Evolutionary conservation across 2,888 invertebrate species (phyloP), one percentile per base, ranked within the genome.

Genomic region (Galerucella pusilla): DNA sequence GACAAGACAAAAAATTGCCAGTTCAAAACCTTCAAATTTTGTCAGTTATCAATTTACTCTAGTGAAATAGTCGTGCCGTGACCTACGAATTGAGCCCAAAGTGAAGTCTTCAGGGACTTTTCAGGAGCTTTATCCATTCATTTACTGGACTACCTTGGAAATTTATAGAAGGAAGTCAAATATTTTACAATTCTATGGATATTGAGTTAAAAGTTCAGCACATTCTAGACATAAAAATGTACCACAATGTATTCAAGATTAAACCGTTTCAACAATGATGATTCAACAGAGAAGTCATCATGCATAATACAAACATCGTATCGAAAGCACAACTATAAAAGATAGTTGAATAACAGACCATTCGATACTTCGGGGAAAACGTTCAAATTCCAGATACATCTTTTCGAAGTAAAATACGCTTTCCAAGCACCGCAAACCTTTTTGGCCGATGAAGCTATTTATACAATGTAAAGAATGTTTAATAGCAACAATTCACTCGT

Each of bases 301-400:
- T 60, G 28, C 28, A 61, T 61, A 28, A 61, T 61, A 25, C 61
- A 61, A 61, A 61, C 61, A 61, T 61, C 61, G 61, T 35, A 61
- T 61, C 28, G n/a, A 61, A 28, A 25, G 9, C 5, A 5, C 59
- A 25, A 25, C 61, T 61, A 61, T 61, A 28, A 61, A 35, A 28
- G 35, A 61, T 61, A 35, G 25, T 61, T 61, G 28, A 35, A 25
- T 35, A 61, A 61, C 12, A 9, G 25, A 28, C 60, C 28, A 60
- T 60, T 60, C 60, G 28, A 60, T 28, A 60, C 61, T 28, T 28
- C 25, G 12, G 25, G 61, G 61, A n/a, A 61, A 61, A 61, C 61
- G 61, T 28, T 61, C 61, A 14, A 61, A 35, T 61, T 61, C 25
- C 12, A 28, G 25, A 28, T 61, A 35, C 28, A 61, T 61, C 28